A percentile compares a stretch with the other conserved stretches of the same genome.
Evolutionary conservation across 2,113 vertebrate species (phyloP).

Genomic region (Tinamus guttatus): DNA sequence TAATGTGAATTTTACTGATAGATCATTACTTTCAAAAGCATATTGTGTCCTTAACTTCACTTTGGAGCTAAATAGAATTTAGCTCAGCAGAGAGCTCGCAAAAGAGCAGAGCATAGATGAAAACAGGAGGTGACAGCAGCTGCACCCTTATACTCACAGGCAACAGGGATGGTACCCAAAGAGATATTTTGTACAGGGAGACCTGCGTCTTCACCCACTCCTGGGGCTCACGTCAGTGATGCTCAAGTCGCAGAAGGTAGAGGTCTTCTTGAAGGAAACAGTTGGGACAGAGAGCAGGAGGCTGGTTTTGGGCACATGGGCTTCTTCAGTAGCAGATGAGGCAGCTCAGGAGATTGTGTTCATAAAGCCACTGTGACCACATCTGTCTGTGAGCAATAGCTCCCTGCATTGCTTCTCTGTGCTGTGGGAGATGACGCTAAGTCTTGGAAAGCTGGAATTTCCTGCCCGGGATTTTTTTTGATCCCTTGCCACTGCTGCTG

Average conservation of each 20-base stretch:
- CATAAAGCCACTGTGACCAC: background rate
- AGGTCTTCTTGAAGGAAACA: too few relatives aligned
- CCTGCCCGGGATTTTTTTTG: background rate
- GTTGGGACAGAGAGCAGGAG: rapidly evolving
- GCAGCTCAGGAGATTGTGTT: background rate
- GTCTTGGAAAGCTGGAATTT: conserved; percentile 48
- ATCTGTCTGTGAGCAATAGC: background rate
- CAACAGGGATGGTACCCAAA: background rate
- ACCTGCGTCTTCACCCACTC: background rate
- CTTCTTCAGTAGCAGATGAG: background rate
- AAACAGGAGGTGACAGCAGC: background rate
- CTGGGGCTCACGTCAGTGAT: background rate
- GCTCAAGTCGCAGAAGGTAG: background rate
- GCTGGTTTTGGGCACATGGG: background rate
- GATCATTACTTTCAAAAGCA: background rate
- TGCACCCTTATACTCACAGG: background rate
- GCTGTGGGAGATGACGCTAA: background rate
- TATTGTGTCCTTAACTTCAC: rapidly evolving
- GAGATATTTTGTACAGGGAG: background rate
- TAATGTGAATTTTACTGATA: background rate
- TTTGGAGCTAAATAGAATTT: background rate
- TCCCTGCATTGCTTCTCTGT: background rate
- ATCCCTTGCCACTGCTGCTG: background rate
- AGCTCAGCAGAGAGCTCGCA: background rate
- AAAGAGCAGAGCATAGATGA: background rate